phyloP scores from a whole-genome alignment of 2,888 invertebrate species.

The Synergus itoensis region DNA sequence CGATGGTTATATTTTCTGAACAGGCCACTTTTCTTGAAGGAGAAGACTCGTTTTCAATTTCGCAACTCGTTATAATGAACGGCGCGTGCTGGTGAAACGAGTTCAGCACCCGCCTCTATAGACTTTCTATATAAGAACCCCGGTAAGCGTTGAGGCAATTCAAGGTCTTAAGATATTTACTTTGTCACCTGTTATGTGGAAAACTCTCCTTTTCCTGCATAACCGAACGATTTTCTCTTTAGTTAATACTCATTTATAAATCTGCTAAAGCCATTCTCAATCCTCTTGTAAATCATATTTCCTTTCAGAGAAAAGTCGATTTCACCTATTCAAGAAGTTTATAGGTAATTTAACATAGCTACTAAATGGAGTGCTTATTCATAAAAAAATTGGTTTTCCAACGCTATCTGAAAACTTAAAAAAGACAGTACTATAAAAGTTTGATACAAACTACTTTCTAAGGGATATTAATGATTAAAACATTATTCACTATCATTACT shows the following conservation, averaged over 20 bases:
- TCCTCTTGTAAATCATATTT: background rate
- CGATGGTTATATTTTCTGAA: background rate
- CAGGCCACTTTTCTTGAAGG: constrained; percentile 14
- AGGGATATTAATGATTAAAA: too few relatives aligned
- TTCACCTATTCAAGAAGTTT: too few relatives aligned
- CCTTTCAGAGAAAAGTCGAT: too few relatives aligned
- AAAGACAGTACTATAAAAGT: too few relatives aligned
- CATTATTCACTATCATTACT: too few relatives aligned
- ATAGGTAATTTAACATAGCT: too few relatives aligned
- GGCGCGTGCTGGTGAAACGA: constrained; percentile 70
- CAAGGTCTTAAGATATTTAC: constrained; percentile 70
- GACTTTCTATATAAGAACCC: constrained; percentile 64
- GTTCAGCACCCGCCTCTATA: constrained; percentile 66
- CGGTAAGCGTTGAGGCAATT: constrained; percentile 43
- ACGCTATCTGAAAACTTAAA: too few relatives aligned
- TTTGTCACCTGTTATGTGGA: constrained; percentile 66
- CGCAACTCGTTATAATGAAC: constrained; percentile 66
- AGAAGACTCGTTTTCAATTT: constrained; percentile 47
- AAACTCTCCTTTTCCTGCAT: constrained; percentile 47
- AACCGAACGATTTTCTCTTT: background rate
- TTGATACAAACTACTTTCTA: too few relatives aligned
- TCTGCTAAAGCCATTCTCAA: background rate
- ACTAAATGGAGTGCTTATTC: too few relatives aligned
- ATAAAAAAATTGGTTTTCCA: too few relatives aligned
- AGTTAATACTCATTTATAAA: background rate